Evolutionary conservation across 2,888 invertebrate species (phyloP).

Genomic region (Amblyjoppa proteus): DNA sequence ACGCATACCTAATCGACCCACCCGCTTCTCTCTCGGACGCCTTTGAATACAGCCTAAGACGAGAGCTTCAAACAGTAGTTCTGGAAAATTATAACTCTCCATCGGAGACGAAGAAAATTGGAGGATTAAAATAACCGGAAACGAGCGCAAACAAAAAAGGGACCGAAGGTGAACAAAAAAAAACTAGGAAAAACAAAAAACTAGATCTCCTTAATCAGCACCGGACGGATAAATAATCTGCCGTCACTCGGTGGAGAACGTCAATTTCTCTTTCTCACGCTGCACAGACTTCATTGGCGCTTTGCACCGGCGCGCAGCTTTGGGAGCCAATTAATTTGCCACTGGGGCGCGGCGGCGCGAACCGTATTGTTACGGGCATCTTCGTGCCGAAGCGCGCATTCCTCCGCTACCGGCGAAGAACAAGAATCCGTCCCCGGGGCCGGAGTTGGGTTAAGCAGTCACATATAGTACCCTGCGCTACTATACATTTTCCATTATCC

Average conservation of each 20-base stretch:
- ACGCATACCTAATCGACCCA: no score
- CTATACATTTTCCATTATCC: slow-evolving; percentile 60
- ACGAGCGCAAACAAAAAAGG: no score
- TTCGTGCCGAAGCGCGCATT: slow-evolving; percentile 11
- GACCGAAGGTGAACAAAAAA: slow-evolving; percentile 10
- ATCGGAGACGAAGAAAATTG: no score
- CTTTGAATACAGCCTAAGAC: no score
- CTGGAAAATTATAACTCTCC: no score
- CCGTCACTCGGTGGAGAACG: slow-evolving; percentile 26
- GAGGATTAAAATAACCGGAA: no score
- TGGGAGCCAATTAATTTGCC: slow-evolving; percentile 61
- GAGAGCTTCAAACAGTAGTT: no score
- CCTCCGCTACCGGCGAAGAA: slow-evolving; percentile 14
- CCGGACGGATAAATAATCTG: not conserved
- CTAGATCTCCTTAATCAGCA: not conserved
- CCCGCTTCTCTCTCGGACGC: no score
- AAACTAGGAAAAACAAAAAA: slow-evolving; percentile 7
- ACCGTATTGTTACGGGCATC: slow-evolving; percentile 46
- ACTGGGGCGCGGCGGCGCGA: slow-evolving; percentile 32
- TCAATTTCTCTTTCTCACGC: not conserved
- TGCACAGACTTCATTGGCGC: slow-evolving; percentile 44
- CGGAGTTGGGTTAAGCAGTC: slow-evolving; percentile 26
- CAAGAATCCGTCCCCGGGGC: slow-evolving; percentile 6
- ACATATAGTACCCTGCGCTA: slow-evolving; percentile 32
- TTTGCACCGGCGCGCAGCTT: slow-evolving; percentile 56